These are phyloP conservation scores for Macrobrachium nipponense DNA, from an alignment of 1,140 invertebrate genomes.

Conservation along the genomic window DNA sequence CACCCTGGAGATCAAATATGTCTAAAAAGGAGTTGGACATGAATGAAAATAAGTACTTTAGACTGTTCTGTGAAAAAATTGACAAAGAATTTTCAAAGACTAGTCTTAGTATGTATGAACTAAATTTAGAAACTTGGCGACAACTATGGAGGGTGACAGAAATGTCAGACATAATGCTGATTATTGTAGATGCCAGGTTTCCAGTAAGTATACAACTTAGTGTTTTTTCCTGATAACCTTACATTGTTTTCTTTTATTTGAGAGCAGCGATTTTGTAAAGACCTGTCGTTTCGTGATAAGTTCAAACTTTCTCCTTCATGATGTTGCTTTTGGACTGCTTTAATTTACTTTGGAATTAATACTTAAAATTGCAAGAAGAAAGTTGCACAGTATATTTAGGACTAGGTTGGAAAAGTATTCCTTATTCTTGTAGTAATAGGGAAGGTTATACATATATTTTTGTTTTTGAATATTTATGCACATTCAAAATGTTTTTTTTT, in stretches of 20 bases:
- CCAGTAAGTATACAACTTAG: slow-evolving; percentile 73
- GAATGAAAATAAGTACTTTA: slow-evolving; percentile 64
- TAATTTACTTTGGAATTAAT: too few species aligned
- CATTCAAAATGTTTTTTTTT: too few species aligned
- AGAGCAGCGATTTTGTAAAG: neutral
- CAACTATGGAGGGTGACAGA: slow-evolving; percentile 93
- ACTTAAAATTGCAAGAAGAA: too few species aligned
- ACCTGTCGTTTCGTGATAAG: too few species aligned
- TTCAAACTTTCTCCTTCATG: too few species aligned
- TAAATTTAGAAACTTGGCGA: slow-evolving; percentile 93
- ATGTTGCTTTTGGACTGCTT: too few species aligned
- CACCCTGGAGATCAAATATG: slow-evolving; percentile 82
- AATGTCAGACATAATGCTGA: slow-evolving; percentile 87
- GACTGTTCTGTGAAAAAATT: slow-evolving; percentile 76
- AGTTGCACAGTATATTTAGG: too few species aligned
- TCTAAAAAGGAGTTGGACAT: slow-evolving; percentile 78
- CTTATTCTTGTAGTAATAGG: too few species aligned
- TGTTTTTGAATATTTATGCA: too few species aligned
- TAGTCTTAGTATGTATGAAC: slow-evolving; percentile 82
- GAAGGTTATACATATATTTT: too few species aligned
- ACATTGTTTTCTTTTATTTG: slow-evolving; percentile 26
- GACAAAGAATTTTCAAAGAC: slow-evolving; percentile 69
- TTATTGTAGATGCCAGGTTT: slow-evolving; percentile 88
- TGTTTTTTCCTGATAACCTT: neutral
- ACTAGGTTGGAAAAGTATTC: too few species aligned